A percentile compares a stretch with the other conserved stretches of the same genome.
phyloP scores from a whole-genome alignment of 2,888 invertebrate species.

The Plebejus melissa region DNA sequence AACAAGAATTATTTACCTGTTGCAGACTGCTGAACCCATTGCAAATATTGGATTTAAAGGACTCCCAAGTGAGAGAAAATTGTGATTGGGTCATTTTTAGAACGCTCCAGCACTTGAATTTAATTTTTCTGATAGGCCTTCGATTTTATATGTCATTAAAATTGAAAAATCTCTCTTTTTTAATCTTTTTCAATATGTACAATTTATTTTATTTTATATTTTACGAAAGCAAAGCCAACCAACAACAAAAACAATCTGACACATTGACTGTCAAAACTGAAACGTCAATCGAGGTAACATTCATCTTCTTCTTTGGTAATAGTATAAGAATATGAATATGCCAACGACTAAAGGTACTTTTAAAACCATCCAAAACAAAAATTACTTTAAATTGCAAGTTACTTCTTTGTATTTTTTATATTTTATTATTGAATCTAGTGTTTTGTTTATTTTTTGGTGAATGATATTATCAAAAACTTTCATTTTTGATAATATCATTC shows the following conservation, averaged over 20 bases:
- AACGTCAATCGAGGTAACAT: background rate
- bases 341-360: too few relatives aligned
- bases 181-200: background rate
- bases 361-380: too few relatives aligned
- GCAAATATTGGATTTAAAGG: constrained; percentile 62
- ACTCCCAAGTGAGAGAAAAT: constrained; percentile 65
- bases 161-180: background rate
- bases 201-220: background rate
- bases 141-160: background rate
- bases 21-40: constrained; percentile 66
- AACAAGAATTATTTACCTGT: constrained; percentile 51
- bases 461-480: too few relatives aligned
- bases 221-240: background rate
- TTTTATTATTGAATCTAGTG: too few relatives aligned
- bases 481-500: too few relatives aligned
- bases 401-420: too few relatives aligned
- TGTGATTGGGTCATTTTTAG: constrained; percentile 57
- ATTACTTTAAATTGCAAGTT: too few relatives aligned
- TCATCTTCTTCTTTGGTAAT: background rate
- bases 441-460: too few relatives aligned
- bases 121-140: background rate
- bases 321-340: too few relatives aligned
- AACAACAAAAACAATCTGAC: background rate
- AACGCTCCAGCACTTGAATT: background rate
- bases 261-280: background rate